Evolutionary conservation across 2,113 vertebrate genomes (phyloP).

Genomic region (Pristiophorus japonicus): DNA sequence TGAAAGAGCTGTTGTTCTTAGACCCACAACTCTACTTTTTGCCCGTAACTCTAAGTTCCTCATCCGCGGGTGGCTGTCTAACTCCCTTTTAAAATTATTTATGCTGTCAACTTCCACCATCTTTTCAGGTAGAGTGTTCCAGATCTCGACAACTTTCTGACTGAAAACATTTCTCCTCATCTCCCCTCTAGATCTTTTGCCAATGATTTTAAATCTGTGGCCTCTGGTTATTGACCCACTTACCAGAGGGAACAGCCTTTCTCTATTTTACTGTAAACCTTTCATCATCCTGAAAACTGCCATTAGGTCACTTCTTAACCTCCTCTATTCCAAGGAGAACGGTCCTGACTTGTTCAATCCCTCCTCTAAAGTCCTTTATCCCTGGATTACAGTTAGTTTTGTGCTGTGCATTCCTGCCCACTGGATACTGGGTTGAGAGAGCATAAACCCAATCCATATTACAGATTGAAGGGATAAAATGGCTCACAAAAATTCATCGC

Average conservation of each 20-base stretch:
- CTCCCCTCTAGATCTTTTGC: neutral
- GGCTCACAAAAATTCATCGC: neutral
- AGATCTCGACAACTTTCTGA: neutral
- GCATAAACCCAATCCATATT: neutral
- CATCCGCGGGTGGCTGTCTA: neutral
- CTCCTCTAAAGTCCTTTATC: neutral
- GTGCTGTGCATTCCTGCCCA: neutral
- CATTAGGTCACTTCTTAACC: neutral
- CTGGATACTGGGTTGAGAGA: neutral
- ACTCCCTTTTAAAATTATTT: neutral
- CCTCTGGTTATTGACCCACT: neutral
- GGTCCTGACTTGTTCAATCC: neutral
- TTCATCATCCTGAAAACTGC: neutral
- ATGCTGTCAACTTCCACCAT: neutral
- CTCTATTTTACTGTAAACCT: neutral
- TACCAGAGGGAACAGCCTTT: neutral
- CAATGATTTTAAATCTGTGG: neutral
- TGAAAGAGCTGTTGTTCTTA: neutral
- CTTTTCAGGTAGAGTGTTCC: neutral
- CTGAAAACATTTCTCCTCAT: neutral
- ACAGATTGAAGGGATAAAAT: conserved; percentile 5
- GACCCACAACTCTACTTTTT: too few species aligned
- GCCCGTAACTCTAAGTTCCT: neutral
- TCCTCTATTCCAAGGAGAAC: neutral
- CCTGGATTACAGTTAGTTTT: neutral